Base-by-base conservation (phyloP, 2,888 invertebrate genomes). In the Neuroscelio doddi region DNA sequence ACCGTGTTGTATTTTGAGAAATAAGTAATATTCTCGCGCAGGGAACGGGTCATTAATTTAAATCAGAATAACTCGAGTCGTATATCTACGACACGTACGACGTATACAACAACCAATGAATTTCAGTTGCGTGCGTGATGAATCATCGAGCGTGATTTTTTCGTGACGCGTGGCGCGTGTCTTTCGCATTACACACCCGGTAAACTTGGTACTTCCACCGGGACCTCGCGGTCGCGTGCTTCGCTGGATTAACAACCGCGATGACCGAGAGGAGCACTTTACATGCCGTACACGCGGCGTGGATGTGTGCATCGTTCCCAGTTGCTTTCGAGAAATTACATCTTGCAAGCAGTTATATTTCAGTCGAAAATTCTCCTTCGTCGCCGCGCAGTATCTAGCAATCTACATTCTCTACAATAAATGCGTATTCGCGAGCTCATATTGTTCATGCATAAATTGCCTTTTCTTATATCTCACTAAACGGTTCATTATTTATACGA, bases 221-320 rank as follows among this genome's bases (percentile, higher is more conserved):
- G 36, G 55, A 55, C 39, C 39, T 10, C 42, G 57, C 34, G 53
- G 59, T 61, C 65, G 61, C 65, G 65, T 65, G 65, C 44, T 44
- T 21, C 41, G 38, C 26, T 53, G 30, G 42, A 64, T 64, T 64
- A 56, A 59, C 64, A 47, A 51, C 51, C 59, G 55, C 59, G 56
- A 56, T 59, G 59, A 51, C 59, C 59, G 55, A 51, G 47, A 56
- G 44, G 36, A 45, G 41, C 52, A 36, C 53, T 53, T 53, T 53
- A 47, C 58, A 57, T 64, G 64, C 57, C 49, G 41, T 30, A 46
- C 64, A 64, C 64, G 59, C 59, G 55, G 59, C 41, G 51, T 50
- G 46, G 59, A 64, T 64, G 59, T 45, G n/a, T n/a, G 50, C 30
- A 59, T 59, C 58, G 59, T 45, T 45, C 49, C 53, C 10, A 41